Conservation (phyloP, 1,140 invertebrate species). For the Phortica variegata region DNA sequence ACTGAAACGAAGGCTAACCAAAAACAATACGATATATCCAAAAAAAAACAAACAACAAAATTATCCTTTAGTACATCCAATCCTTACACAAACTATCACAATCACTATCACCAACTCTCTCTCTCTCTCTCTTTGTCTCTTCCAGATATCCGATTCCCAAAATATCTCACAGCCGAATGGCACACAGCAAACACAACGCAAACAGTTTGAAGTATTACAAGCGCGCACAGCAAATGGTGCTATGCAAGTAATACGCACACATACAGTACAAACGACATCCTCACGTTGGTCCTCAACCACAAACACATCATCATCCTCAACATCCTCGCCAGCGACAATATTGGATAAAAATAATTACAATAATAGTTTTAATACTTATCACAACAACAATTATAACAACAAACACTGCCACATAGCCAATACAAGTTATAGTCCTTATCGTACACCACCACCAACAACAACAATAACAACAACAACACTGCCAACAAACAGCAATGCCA, state of each 20-base stretch:
- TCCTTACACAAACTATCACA: slow-evolving; percentile 14
- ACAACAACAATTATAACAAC: slow-evolving; percentile 27
- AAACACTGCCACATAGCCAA: slow-evolving; percentile 1
- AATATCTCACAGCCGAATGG: slow-evolving; percentile 56
- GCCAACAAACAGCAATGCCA: slow-evolving; percentile 22
- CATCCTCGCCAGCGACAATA: slow-evolving; percentile 1
- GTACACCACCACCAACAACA: slow-evolving; percentile 4
- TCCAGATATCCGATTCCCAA: slow-evolving; percentile 57
- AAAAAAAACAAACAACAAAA: slow-evolving; percentile 7
- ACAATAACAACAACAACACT: slow-evolving; percentile 15
- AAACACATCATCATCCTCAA: slow-evolving; percentile 24
- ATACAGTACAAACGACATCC: slow-evolving; percentile 58
- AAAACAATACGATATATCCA: slow-evolving; percentile 5
- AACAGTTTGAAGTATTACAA: slow-evolving; percentile 61
- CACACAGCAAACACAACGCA: slow-evolving; percentile 59
- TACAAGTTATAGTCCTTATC: neutral
- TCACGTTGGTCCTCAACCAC: slow-evolving; percentile 54
- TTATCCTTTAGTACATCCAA: slow-evolving; percentile 12
- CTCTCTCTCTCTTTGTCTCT: slow-evolving; percentile 11
- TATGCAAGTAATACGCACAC: slow-evolving; percentile 60
- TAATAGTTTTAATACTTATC: too few species aligned
- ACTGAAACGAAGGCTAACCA: too few species aligned
- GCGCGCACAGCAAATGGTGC: slow-evolving; percentile 58
- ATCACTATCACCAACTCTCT: slow-evolving; percentile 23
- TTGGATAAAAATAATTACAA: too few species aligned